phyloP scores from a whole-genome alignment of 2,113 vertebrate species.

The Pelecanus crispus region DNA sequence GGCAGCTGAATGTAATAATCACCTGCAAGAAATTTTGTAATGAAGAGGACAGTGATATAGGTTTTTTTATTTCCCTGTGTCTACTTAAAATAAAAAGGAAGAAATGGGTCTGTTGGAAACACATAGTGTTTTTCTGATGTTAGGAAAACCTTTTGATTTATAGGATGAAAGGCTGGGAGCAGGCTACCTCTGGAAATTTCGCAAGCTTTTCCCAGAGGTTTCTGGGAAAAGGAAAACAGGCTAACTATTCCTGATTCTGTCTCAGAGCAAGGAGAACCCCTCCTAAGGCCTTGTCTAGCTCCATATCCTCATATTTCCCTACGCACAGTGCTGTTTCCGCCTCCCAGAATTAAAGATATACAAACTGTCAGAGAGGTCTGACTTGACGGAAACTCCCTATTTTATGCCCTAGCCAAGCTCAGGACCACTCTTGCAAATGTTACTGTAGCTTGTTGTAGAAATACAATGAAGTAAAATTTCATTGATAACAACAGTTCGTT shows the following conservation, averaged over 20 bases:
- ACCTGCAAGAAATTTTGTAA: neutral
- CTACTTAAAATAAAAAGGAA: neutral
- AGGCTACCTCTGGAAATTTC: neutral
- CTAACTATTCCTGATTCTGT: neutral
- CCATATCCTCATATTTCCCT: neutral
- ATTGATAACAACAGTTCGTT: neutral
- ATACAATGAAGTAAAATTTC: neutral
- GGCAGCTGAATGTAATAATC: neutral
- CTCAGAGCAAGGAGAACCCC: neutral
- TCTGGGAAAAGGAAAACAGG: neutral
- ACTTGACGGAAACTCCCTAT: neutral
- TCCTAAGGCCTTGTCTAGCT: neutral
- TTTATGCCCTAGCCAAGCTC: neutral
- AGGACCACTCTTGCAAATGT: neutral
- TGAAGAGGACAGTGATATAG: neutral
- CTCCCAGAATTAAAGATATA: neutral
- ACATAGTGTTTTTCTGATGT: neutral
- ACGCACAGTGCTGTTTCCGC: neutral
- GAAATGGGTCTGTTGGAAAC: neutral
- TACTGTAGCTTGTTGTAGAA: neutral
- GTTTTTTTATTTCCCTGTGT: neutral
- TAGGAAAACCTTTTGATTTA: neutral
- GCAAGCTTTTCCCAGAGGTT: neutral
- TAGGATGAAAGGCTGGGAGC: neutral
- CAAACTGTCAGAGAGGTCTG: neutral